Percentiles rank a stretch among this genome's conserved stretches.
Conservation (phyloP, 2,888 invertebrate species). For the Xestia xanthographa region DNA sequence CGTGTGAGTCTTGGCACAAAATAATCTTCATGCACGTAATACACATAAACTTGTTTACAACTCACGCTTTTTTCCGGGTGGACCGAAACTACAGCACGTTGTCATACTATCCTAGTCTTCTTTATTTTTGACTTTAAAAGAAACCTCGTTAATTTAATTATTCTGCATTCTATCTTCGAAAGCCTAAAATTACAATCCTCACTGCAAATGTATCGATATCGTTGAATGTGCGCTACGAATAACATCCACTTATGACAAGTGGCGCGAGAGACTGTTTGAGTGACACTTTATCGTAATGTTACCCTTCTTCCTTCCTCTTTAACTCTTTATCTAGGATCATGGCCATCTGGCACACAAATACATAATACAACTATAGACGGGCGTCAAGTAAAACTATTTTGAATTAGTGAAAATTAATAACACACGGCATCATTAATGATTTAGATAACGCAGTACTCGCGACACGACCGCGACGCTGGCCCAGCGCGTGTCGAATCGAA, state of each 20-base stretch:
- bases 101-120: no score
- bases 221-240: neutral
- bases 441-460: neutral
- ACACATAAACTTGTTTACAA: no score
- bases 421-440: neutral
- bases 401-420: neutral
- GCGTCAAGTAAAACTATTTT: neutral
- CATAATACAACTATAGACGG: neutral
- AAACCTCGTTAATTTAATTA: neutral
- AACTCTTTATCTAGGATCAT: slow-evolving; percentile 21
- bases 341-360: neutral
- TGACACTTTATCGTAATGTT: slow-evolving; percentile 2
- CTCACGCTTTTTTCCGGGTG: neutral
- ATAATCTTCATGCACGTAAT: neutral
- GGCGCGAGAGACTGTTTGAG: neutral
- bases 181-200: neutral
- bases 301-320: slow-evolving; percentile 24
- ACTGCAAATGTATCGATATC: neutral
- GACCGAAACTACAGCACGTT: neutral
- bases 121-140: neutral
- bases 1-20: neutral
- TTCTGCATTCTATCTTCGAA: neutral
- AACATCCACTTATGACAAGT: slow-evolving; percentile 15
- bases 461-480: neutral
- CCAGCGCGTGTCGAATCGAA: neutral